Conservation (phyloP, 2,797 vertebrate species). For the Cottoperca gobio region DNA sequence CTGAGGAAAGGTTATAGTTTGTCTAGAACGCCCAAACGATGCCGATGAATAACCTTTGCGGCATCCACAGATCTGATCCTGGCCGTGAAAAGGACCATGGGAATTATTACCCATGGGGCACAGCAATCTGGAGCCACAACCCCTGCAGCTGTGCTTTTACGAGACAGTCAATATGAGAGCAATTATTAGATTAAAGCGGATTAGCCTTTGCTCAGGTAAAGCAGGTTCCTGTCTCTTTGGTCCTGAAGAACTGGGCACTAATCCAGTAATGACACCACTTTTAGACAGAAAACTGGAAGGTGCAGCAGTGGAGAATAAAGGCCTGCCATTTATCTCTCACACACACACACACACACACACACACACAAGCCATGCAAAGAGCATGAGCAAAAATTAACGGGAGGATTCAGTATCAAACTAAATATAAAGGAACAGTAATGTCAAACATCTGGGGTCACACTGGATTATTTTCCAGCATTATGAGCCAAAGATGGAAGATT, state of each 20-base stretch:
- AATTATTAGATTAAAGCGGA: constrained; percentile 80
- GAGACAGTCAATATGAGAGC: constrained; percentile 66
- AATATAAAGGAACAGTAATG: constrained; percentile 55
- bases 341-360: no score
- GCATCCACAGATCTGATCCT: constrained; percentile 45
- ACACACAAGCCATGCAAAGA: no score
- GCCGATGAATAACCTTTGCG: constrained; percentile 26
- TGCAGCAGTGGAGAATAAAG: constrained; percentile 28
- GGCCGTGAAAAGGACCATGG: constrained; percentile 52
- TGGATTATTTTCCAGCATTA: constrained; percentile 60
- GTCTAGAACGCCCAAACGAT: constrained; percentile 46
- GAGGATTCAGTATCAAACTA: constrained; percentile 56
- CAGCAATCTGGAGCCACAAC: constrained; percentile 51
- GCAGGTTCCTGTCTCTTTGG: constrained; percentile 56
- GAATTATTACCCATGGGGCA: constrained; percentile 66
- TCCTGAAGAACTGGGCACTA: constrained; percentile 55
- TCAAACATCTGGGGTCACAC: constrained; percentile 74
- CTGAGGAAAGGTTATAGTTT: constrained; percentile 41
- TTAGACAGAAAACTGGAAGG: constrained; percentile 49
- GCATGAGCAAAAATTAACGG: constrained; percentile 38
- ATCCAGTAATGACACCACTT: constrained; percentile 73
- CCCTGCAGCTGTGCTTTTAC: constrained; percentile 69
- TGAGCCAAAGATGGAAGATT: constrained; percentile 71
- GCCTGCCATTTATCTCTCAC: no score
- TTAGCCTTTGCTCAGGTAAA: constrained; percentile 70